Base-by-base conservation (phyloP, 2,888 invertebrate species). In the Chymomyza procnemis region DNA sequence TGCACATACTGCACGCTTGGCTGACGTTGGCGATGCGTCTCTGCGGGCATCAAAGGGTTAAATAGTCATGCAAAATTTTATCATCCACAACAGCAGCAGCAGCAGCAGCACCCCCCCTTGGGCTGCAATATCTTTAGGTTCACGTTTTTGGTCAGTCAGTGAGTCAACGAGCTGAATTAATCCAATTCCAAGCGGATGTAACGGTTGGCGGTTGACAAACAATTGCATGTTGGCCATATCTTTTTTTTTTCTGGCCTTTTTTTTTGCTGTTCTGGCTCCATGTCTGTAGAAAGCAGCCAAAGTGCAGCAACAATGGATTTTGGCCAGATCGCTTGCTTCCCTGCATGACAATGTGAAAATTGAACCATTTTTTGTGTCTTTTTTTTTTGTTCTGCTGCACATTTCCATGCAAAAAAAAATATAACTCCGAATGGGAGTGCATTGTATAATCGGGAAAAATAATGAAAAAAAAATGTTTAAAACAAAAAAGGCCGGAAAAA, bases 141-240 rank as follows among this genome's bases (percentile, higher is more conserved):
- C 26, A 8, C 6, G 26, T 26, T 41, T 58, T 57, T 58, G 41
- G 41, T 62, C 62, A 58, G 69, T 46, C 65, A 52, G 60, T 61
- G 46, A 64, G 60, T 30, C 76, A 75, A 78, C 79, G 73, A 76
- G 70, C 19, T 41, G 73, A 69, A 77, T 79, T 86, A 81, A 81
- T 82, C 81, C 86, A 84, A 86, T 85, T 50, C 84, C 70, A 79
- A 81, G 71, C 88, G 88, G 88, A 89, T 89, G 88, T 89, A 89
- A 89, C 88, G 88, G 88, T 89, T 88, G 86, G 86, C 83, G 87
- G 86, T 87, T 87, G 86, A 81, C 88, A 88, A 84, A 86, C 80
- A 89, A 85, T 83, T 79, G 85, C 87, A 83, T 78, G 80, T 71
- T 72, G 69, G 19, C 34, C 12, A 41, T 41, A 41, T 41, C 3